Conservation (phyloP, 1,140 invertebrate genomes). For the Drosophila equinoxialis region DNA sequence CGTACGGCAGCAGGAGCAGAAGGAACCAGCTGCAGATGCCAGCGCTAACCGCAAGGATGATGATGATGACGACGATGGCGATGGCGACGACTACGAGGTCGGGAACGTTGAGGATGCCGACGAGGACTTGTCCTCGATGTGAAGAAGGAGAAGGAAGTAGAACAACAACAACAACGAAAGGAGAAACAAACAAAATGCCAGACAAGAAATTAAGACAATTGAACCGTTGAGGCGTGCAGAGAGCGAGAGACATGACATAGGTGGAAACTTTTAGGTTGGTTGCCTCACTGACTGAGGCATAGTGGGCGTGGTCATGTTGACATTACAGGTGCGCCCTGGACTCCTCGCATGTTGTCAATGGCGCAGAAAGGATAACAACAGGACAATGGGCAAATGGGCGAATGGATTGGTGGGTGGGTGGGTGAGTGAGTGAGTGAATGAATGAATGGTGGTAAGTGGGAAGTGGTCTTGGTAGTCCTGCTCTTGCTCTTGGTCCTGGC, state of each 20-base stretch:
- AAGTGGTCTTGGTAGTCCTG: too few relatives aligned
- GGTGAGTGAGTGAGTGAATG: too few relatives aligned
- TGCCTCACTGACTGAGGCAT: conserved; percentile 11
- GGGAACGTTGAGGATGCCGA: conserved; percentile 9
- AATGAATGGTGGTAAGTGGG: too few relatives aligned
- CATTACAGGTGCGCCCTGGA: conserved; percentile 72
- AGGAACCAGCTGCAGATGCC: conserved; percentile 65
- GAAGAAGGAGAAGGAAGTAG: conserved; percentile 6
- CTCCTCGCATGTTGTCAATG: conserved; percentile 63
- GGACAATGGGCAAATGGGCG: conserved; percentile 1
- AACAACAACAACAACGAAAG: conserved; percentile 16
- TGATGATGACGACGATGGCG: conserved; percentile 25
- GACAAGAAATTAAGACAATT: conserved; percentile 81
- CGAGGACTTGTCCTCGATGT: conserved; percentile 1
- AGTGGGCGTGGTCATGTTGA: conserved; percentile 69
- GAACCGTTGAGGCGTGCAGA: conserved; percentile 76
- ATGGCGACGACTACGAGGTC: conserved; percentile 21
- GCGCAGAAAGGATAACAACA: conserved; percentile 74
- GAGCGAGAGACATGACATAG: conserved; percentile 53
- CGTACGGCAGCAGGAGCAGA: conserved; percentile 53
- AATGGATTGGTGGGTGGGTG: neutral
- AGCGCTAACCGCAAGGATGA: conserved; percentile 70
- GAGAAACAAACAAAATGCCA: conserved; percentile 74
- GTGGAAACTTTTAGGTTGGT: conserved; percentile 29
- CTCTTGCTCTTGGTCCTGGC: conserved; percentile 24